Percentiles rank a stretch among this genome's conserved stretches.
These are phyloP conservation scores for Drosophila rufa DNA, from an alignment of 1,140 invertebrate species.

Conservation along the genomic window DNA sequence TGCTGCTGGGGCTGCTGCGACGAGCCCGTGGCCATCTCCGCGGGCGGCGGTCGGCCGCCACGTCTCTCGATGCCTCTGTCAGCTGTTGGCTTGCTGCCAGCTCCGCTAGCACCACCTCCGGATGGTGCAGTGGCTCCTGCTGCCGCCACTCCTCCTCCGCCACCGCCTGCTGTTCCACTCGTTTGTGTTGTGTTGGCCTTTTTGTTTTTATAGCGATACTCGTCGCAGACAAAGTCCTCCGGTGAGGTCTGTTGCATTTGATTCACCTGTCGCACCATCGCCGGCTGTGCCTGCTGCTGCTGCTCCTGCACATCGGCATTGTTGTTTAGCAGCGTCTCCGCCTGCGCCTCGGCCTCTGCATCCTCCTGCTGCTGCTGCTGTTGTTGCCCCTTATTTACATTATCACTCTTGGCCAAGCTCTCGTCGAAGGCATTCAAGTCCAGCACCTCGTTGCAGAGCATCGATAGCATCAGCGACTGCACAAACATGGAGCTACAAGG, in stretches of 20 bases:
- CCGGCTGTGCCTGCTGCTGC: constrained; percentile 46
- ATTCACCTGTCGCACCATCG: constrained; percentile 77
- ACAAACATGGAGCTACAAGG: constrained; percentile 77
- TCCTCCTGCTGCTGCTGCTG: constrained; percentile 53
- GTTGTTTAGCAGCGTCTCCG: constrained; percentile 79
- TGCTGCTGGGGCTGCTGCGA: constrained; percentile 63
- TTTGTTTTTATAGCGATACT: constrained; percentile 79
- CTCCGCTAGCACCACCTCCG: constrained; percentile 37
- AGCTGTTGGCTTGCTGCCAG: constrained; percentile 75
- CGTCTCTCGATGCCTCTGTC: constrained; percentile 82
- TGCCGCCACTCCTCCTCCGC: constrained; percentile 15
- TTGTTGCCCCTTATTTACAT: constrained; percentile 84
- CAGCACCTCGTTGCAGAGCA: constrained; percentile 69
- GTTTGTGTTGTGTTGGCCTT: constrained; percentile 77
- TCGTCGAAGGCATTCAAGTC: constrained; percentile 59
- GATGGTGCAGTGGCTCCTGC: constrained; percentile 51
- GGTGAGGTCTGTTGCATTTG: constrained; percentile 84
- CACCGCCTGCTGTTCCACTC: constrained; percentile 43
- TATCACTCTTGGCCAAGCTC: constrained; percentile 80
- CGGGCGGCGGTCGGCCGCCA: constrained; percentile 67
- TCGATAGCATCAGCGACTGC: constrained; percentile 75
- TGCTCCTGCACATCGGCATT: constrained; percentile 73
- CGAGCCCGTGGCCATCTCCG: constrained; percentile 73
- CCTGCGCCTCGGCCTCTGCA: constrained; percentile 67
- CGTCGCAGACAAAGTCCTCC: constrained; percentile 81